Base-by-base conservation (phyloP, 2,113 vertebrate genomes). In the Podiceps cristatus region DNA sequence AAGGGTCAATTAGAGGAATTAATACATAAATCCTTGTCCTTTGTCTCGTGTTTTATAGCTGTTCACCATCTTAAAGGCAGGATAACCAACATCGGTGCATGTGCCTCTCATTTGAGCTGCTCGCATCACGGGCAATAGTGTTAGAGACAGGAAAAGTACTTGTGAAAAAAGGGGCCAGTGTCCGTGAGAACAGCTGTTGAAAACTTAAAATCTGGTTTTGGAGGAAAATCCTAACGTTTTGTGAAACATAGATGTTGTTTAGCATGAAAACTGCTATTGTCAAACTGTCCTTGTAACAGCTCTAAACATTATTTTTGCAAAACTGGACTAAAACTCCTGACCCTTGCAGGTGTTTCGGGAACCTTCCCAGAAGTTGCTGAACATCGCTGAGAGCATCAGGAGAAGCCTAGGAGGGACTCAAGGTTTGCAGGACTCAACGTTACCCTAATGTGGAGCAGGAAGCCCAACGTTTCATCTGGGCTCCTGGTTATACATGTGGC, bases 381-480 rank as follows among this genome's bases (percentile, higher is more conserved):
- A 29, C 5, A 12, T 27, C 23, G 16, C 7, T 0, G 2, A 79
- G 14, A 63, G 33, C 15, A 50, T 24, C 31, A 28, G 24, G 45
- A 81, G 56, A 49, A 63, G 40, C 2, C 2, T 37, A 31, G 42
- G 52, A 72, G 2, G 16, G 14, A 53, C 12, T 5, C 16, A 16
- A 49, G 33, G 7, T 29, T 20, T 40, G 23, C 20, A 49, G 81
- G 49, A 35, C 4, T 71, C 33, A 45, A 5, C 8, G 1, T 28
- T 13, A 44, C 8, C 11, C 24, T 20, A 6, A 0, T 2, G n/a
- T 37, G 49, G 14, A 49, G 19, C 40, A 63, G 31, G 29, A 81
- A 90, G 44, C 33, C 40, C 27, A 17, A 5, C 0, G 0, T 79
- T 55, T 72, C 7, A 1, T 29, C 45, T 1, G 8, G 33, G 17